Evolutionary conservation across 2,888 invertebrate genomes (phyloP), one percentile per base, ranked within the genome.

Genomic region (Lutraria lutraria): DNA sequence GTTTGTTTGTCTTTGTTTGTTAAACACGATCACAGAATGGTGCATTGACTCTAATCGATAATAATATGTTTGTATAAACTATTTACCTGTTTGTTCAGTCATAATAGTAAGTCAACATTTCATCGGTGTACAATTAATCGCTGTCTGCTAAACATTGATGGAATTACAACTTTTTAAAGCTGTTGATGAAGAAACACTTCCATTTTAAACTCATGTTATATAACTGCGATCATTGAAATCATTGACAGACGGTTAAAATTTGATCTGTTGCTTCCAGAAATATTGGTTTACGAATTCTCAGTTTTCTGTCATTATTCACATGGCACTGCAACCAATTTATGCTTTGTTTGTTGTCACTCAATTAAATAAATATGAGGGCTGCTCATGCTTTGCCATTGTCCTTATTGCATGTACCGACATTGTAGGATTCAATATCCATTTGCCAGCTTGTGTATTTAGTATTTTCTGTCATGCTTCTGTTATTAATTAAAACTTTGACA

Each of bases 11-110:
- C 52, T 29, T 52, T 76, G 53, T 89, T 89, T 89, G 60, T 31
- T 60, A 52, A 82, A 76, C 87, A 85, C 82, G 87, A 82, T 84
- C 53, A 31, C 81, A 43, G 19, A 29, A 81, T 80, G 53, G 52
- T 88, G 85, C 81, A 19, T 25, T 56, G 34, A 52, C 53, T 60
- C n/a, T 25, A 34, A 89, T 89, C 89, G 63, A 89, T 86, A 81
- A 52, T 34, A 15, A 68, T 72, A 53, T 89, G 83, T 86, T 89
- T 89, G 85, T 83, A 63, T 83, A 89, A 89, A 86, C 54, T 89
- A 84, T 89, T 89, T 86, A 53, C 86, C 21, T 54, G 86, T 89
- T 86, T 89, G 83, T 83, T 84, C 29, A 34, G 15, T 86, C 82
- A 68, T 85, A 80, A 56, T 54, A 60, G 43, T 80, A 34, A 56